These are phyloP conservation scores for Atopsyche davidsoni DNA, from an alignment of 1,140 invertebrate species.

Conservation along the genomic window DNA sequence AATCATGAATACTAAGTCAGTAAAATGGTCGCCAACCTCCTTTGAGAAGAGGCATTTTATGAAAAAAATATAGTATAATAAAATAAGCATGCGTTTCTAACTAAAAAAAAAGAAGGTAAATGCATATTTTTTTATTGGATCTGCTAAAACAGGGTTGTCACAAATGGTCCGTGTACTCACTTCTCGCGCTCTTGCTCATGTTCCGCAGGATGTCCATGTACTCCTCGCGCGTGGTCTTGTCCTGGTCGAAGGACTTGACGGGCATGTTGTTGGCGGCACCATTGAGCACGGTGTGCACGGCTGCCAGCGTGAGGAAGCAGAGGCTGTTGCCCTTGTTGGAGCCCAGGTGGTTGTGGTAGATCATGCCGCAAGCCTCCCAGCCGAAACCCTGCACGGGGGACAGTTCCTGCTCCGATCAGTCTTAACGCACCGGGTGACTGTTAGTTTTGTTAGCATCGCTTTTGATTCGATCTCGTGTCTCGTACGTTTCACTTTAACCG, in stretches of 20 bases:
- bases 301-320: constrained; percentile 66
- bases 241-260: constrained; percentile 43
- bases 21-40: too few species aligned
- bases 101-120: too few species aligned
- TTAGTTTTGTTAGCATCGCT: too few species aligned
- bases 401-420: constrained; percentile 27
- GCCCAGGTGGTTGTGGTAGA: constrained; percentile 59
- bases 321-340: constrained; percentile 56
- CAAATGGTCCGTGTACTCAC: constrained; percentile 55
- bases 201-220: constrained; percentile 59
- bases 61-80: too few species aligned
- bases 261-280: constrained; percentile 36
- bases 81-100: too few species aligned
- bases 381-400: constrained; percentile 57
- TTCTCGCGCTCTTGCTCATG: constrained; percentile 63
- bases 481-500: too few species aligned
- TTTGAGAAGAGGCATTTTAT: too few species aligned
- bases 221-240: constrained; percentile 39
- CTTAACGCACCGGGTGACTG: constrained; percentile 16
- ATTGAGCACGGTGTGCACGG: constrained; percentile 60
- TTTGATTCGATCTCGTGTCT: too few species aligned
- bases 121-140: too few species aligned
- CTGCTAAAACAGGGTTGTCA: background rate
- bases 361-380: constrained; percentile 64
- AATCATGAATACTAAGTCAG: too few species aligned